phyloP scores from a whole-genome alignment of 2,888 invertebrate species.

The Nymphalis polychloros region DNA sequence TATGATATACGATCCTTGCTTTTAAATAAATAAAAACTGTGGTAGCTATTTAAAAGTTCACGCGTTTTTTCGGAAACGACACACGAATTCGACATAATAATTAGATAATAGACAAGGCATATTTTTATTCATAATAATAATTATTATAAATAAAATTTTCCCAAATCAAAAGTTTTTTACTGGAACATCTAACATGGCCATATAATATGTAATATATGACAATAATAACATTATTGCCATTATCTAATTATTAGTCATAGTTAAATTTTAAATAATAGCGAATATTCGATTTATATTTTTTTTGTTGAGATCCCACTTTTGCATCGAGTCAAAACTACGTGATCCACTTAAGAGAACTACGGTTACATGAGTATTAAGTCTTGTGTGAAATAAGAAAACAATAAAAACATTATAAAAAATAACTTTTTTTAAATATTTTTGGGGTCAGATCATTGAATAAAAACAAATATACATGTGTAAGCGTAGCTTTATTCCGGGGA shows the following conservation, averaged over 20 bases:
- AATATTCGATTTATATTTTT: conserved; percentile 11
- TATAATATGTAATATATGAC: conserved; percentile 6
- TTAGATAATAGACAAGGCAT: conserved; percentile 32
- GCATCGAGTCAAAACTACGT: conserved; percentile 54
- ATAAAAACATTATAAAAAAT: not conserved
- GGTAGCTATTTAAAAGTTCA: conserved; percentile 32
- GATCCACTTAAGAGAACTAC: conserved; percentile 42
- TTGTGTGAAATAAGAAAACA: not conserved
- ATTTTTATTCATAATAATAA: conserved; percentile 19
- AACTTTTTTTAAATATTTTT: not conserved
- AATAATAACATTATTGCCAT: conserved; percentile 20
- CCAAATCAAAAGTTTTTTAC: conserved; percentile 29
- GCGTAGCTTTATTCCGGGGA: conserved; percentile 10
- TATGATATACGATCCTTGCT: conserved; percentile 12
- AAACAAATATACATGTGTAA: conserved; percentile 22
- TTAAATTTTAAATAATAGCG: conserved; percentile 10
- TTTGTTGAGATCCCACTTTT: conserved; percentile 51
- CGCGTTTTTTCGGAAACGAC: conserved; percentile 16
- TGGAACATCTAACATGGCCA: conserved; percentile 12
- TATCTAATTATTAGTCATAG: conserved; percentile 34
- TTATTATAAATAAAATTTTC: conserved; percentile 20
- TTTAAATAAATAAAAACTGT: not conserved
- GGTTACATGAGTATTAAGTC: conserved; percentile 21
- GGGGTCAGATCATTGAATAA: conserved; percentile 5
- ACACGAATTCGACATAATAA: conserved; percentile 18